Evolutionary conservation across 2,888 invertebrate species (phyloP).

Genomic region (Tanytarsus gracilentus): DNA sequence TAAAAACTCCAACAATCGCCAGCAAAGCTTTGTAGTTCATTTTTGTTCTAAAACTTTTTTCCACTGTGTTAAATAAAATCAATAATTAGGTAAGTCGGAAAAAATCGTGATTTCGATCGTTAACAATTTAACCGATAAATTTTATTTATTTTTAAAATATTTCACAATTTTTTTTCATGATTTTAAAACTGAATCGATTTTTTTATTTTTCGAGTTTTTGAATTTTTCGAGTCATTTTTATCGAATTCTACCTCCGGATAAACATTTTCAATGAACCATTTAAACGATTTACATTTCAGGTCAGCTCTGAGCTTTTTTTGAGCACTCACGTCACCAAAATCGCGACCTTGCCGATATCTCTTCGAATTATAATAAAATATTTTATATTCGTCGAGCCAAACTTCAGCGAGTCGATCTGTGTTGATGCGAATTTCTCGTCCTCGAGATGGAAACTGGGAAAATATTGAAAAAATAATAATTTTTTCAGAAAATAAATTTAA

Average conservation of each 20-base stretch:
- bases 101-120: too few species aligned
- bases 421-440: constrained; percentile 68
- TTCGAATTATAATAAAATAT: constrained; percentile 59
- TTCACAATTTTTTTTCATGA: too few species aligned
- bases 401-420: constrained; percentile 70
- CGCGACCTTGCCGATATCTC: constrained; percentile 65
- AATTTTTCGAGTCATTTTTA: not conserved
- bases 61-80: too few species aligned
- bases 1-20: constrained; percentile 63
- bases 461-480: not conserved
- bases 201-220: too few species aligned
- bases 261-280: constrained; percentile 75
- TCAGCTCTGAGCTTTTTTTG: constrained; percentile 57
- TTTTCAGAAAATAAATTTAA: too few species aligned
- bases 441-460: constrained; percentile 39
- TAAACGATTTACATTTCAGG: constrained; percentile 68
- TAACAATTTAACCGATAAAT: too few species aligned
- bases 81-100: too few species aligned
- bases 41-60: too few species aligned
- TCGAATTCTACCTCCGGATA: constrained; percentile 54
- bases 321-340: constrained; percentile 65
- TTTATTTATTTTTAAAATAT: too few species aligned
- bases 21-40: constrained; percentile 53
- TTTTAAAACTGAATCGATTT: not conserved
- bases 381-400: constrained; percentile 73